Conservation (phyloP, 2,888 invertebrate genomes). For the Drosophila stalkeri region DNA sequence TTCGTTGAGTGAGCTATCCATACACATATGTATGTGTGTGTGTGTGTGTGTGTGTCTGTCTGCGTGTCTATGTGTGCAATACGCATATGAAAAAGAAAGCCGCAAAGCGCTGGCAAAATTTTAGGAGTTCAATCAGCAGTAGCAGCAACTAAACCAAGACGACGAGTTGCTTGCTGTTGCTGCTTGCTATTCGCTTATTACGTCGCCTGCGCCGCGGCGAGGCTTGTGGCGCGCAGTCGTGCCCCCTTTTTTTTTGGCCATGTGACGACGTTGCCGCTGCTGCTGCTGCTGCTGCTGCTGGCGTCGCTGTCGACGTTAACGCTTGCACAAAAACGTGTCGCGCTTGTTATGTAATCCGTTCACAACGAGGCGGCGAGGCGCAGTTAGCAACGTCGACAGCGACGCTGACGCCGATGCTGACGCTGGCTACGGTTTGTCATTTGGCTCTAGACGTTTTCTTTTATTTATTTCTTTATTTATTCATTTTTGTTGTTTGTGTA, state of each 20-base stretch:
- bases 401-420: conserved; percentile 16
- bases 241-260: conserved; percentile 75
- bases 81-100: conserved; percentile 53
- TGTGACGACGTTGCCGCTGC: conserved; percentile 59
- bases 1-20: conserved; percentile 5
- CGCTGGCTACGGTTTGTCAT: conserved; percentile 53
- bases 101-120: conserved; percentile 48
- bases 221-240: conserved; percentile 68
- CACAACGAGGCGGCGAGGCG: conserved; percentile 29
- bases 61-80: background rate
- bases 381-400: conserved; percentile 10
- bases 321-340: conserved; percentile 63
- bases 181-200: conserved; percentile 51
- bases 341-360: conserved; percentile 62
- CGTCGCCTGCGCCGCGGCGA: conserved; percentile 51
- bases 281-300: conserved; percentile 14
- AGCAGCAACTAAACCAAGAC: conserved; percentile 31
- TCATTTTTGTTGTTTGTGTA: conserved; percentile 31
- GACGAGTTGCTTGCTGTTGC: conserved; percentile 10
- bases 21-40: background rate
- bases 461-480: conserved; percentile 44
- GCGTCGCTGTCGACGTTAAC: conserved; percentile 14
- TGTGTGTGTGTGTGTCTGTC: background rate
- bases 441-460: conserved; percentile 55
- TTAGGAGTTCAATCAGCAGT: conserved; percentile 51